phyloP scores from a whole-genome alignment of 2,888 invertebrate genomes.

The Actias luna region DNA sequence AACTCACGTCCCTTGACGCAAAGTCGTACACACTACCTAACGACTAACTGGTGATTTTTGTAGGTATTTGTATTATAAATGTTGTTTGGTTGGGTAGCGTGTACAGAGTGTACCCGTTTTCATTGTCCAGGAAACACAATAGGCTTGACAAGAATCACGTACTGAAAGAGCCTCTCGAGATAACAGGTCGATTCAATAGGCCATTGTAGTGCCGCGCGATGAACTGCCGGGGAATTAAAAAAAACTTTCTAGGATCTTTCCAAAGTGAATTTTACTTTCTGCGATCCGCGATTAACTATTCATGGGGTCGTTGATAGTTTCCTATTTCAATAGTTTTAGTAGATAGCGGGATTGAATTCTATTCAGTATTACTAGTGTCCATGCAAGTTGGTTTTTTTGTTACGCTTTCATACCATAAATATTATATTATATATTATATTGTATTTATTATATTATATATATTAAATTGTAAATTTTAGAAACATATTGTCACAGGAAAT shows the following conservation, averaged over 20 bases:
- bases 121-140: constrained; percentile 36
- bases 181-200: constrained; percentile 34
- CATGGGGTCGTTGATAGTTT: neutral
- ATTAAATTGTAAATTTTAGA: too few species aligned
- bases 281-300: neutral
- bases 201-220: constrained; percentile 30
- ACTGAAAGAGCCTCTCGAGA: constrained; percentile 34
- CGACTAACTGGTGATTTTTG: too few species aligned
- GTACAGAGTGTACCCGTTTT: constrained; percentile 15
- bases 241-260: constrained; percentile 20
- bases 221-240: constrained; percentile 29
- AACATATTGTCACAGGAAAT: too few species aligned
- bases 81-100: neutral
- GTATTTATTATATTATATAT: too few species aligned
- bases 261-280: constrained; percentile 10
- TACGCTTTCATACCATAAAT: too few species aligned
- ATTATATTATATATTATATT: too few species aligned
- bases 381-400: too few species aligned
- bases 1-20: too few species aligned
- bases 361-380: too few species aligned
- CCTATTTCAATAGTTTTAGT: neutral
- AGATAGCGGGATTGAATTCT: neutral
- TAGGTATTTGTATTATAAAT: too few species aligned
- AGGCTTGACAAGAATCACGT: constrained; percentile 21
- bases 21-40: too few species aligned